Base-by-base conservation (phyloP, 2,797 vertebrate species). In the Esox lucius region DNA sequence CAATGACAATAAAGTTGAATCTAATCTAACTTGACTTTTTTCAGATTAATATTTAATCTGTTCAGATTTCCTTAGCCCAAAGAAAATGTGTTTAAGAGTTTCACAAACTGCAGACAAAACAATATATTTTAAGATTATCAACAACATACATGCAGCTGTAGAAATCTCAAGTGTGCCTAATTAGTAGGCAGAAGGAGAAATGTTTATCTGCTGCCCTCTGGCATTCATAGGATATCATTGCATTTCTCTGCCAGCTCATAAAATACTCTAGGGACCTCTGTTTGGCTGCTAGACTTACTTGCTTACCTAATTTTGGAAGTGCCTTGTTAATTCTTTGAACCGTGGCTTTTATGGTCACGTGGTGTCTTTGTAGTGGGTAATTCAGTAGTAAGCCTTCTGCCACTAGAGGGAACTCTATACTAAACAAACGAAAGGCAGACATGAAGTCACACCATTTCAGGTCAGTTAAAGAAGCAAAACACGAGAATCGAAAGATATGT, bases 341-440 rank as follows among this genome's bases (percentile, higher is more conserved):
- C 19, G n/a, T 19, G 51, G 19, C 19, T n/a, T 53, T 53, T 56
- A 7, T 56, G 53, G 24, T 15, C 16, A 65, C 9, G 51, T 59
- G 17, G 15, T 8, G 11, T 66, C 31, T 31, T 16, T 31, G 26
- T 16, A 65, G 15, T 33, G 64, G 31, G 7, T 31, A 59, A n/a
- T n/a, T 33, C 28, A 6, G 16, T 33, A 31, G 28, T 16, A 62
- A 9, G 26, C 26, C 13, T 70, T 33, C 62, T 61, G 61, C 78
- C 78, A 75, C 73, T 71, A 53, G 78, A 75, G 49, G 78, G 73
- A 24, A 56, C 73, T 68, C 64, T 49, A 53, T n/a, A 68, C 78
- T 70, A 72, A 3, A 66, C 31, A 31, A 66, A 31, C 15, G 31
- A 28, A 66, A 61, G 15, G 26, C 6, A 17, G 26, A 31, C 64